Evolutionary conservation across 2,797 vertebrate species (phyloP).

Genomic region (Mus caroli): DNA sequence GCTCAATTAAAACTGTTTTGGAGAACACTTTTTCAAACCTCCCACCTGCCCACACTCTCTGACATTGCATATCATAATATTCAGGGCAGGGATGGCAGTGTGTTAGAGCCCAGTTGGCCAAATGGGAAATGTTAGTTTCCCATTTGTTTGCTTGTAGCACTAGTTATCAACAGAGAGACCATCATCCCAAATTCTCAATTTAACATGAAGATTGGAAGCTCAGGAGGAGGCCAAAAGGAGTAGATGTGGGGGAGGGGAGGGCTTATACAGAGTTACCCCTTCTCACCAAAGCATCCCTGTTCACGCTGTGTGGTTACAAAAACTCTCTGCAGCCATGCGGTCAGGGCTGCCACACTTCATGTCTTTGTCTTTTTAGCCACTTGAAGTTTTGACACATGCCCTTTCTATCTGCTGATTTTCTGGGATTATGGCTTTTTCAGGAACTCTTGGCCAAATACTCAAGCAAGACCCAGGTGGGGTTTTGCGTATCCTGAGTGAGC

Average conservation of each 20-base stretch:
- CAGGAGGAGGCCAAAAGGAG: neutral
- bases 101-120: neutral
- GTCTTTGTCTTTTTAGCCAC: neutral
- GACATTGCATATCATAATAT: neutral
- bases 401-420: neutral
- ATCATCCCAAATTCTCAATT: neutral
- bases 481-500: constrained; percentile 26
- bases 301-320: neutral
- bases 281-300: neutral
- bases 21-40: neutral
- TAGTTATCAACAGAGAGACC: neutral
- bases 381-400: constrained; percentile 35
- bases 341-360: neutral
- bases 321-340: rapidly evolving
- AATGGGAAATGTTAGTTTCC: neutral
- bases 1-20: neutral
- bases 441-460: constrained; percentile 9
- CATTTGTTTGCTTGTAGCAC: rapidly evolving
- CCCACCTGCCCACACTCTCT: rapidly evolving
- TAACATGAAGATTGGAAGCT: neutral
- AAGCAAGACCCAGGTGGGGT: constrained; percentile 16
- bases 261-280: rapidly evolving
- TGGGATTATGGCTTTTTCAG: constrained; percentile 11
- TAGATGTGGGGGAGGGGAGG: neutral
- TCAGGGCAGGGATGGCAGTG: neutral